Base-by-base conservation (phyloP, 2,797 vertebrate species). In the Spheniscus humboldti region DNA sequence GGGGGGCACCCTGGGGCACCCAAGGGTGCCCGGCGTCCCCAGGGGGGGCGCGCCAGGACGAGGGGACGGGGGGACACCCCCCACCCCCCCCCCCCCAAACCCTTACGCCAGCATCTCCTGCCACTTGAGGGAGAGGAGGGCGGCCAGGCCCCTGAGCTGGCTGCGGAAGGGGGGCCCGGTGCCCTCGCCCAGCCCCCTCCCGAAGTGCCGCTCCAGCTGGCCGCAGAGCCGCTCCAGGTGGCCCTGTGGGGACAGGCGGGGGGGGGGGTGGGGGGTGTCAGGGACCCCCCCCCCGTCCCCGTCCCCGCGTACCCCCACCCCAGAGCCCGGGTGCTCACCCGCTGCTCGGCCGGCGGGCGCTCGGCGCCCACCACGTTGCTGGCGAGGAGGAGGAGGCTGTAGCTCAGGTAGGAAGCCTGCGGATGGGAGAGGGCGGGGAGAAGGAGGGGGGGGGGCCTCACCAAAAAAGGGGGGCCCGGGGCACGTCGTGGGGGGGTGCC, bases 341-440 rank as follows among this genome's bases (percentile, higher is more conserved):
- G 81, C 7, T 95, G 82, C 45, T 94, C 63, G 3, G 62, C 45
- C 47, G 87, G 77, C 1, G 91, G 75, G 8, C 71, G 90, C 76
- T 95, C 69, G 73, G 91, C 87, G 84, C 92, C 93, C 80, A 98
- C 97, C 48, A 97, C 95, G 48, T 91, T 56, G 10, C 94, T 94
- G 4, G 97, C 96, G 76, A 97, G 92, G 6, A 23, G 94, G 90
- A 97, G 92, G 71, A 97, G 97, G 90, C 94, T 97, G 85, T 96
- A 77, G 87, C 96, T 97, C 67, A 97, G 78, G 86, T 97, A 97
- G 79, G 81, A 97, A 67, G 77, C 91, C 97, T 98, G 60, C 4
- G 4, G 68, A 39, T 17, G 25, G 28, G 11, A 37, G 18, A 4
- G 43, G 66, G n/a, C 33, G 39, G 39, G 39, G 39, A 39, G 37